phyloP scores from a whole-genome alignment of 1,140 invertebrate species.

The Sweltsa coloradensis region DNA sequence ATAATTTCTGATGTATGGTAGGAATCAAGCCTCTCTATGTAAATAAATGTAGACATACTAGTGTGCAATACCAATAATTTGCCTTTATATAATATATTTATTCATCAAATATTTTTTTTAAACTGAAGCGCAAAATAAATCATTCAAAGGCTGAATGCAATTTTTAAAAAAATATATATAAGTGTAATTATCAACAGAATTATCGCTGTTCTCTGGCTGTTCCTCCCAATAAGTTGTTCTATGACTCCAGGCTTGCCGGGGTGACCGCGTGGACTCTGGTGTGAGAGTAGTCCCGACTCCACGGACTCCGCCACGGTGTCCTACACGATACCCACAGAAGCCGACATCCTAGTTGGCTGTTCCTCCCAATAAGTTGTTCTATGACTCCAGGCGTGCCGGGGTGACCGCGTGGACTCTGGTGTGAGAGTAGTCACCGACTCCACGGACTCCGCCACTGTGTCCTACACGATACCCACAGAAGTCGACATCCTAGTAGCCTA shows the following conservation, averaged over 20 bases:
- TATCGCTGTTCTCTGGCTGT: background rate
- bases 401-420: constrained; percentile 68
- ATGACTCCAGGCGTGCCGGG: constrained; percentile 73
- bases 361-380: constrained; percentile 32
- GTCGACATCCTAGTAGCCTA: constrained; percentile 92
- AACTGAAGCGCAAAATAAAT: background rate
- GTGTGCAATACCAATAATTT: too few relatives aligned
- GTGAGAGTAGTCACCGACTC: constrained; percentile 64
- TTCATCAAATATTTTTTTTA: background rate
- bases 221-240: background rate
- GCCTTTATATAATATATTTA: background rate
- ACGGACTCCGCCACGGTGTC: constrained; percentile 36
- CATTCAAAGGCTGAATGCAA: background rate
- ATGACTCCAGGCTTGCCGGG: constrained; percentile 65
- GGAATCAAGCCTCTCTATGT: too few relatives aligned
- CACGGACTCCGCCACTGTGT: constrained; percentile 34
- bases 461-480: constrained; percentile 78
- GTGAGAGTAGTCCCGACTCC: constrained; percentile 64
- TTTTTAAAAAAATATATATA: background rate
- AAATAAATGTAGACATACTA: too few relatives aligned
- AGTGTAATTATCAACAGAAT: background rate
- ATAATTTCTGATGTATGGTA: too few relatives aligned
- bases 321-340: constrained; percentile 82
- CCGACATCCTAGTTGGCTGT: constrained; percentile 89
- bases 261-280: constrained; percentile 68